phyloP scores from a whole-genome alignment of 30 jellyfish, hydroid and myxozoan species.

The Kudoa iwatai region DNA sequence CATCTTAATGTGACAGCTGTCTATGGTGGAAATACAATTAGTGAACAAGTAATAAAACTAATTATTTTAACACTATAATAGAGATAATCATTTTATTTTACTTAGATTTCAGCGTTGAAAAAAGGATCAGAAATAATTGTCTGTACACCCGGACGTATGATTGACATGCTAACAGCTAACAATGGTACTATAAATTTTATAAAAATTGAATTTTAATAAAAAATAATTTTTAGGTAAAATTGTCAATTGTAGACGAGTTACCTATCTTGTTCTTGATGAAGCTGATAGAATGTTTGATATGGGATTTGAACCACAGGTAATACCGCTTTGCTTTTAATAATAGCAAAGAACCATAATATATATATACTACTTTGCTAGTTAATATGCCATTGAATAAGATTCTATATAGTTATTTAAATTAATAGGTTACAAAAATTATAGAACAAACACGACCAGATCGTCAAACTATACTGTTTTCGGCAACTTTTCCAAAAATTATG shows the following conservation, averaged over 20 bases:
- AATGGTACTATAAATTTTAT: too few relatives aligned
- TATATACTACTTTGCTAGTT: not conserved
- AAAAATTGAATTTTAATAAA: too few relatives aligned
- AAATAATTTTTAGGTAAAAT: too few relatives aligned
- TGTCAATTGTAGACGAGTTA: conserved; percentile 72
- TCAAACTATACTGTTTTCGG: conserved; percentile 75
- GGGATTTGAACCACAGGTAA: conserved; percentile 98
- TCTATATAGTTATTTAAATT: conserved; percentile 1
- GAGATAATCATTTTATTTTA: too few relatives aligned
- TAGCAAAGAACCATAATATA: not conserved
- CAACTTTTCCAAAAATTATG: conserved; percentile 74
- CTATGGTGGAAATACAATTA: conserved; percentile 48
- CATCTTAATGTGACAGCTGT: conserved; percentile 34
- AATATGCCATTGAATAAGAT: not conserved
- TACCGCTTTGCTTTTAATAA: not conserved
- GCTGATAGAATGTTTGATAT: conserved; percentile 98
- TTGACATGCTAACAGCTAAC: conserved; percentile 83
- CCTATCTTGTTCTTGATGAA: conserved; percentile 67
- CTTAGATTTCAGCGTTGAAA: conserved; percentile 66
- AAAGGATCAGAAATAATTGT: conserved; percentile 79
- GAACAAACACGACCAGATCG: conserved; percentile 67
- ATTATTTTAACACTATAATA: too few relatives aligned
- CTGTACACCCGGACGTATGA: conserved; percentile 97
- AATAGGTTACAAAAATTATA: conserved; percentile 12
- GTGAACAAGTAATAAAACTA: too few relatives aligned